A percentile compares a stretch with the other conserved stretches of the same genome.
Conservation (phyloP, 2,113 vertebrate species). For the Corythornis cristatus region DNA sequence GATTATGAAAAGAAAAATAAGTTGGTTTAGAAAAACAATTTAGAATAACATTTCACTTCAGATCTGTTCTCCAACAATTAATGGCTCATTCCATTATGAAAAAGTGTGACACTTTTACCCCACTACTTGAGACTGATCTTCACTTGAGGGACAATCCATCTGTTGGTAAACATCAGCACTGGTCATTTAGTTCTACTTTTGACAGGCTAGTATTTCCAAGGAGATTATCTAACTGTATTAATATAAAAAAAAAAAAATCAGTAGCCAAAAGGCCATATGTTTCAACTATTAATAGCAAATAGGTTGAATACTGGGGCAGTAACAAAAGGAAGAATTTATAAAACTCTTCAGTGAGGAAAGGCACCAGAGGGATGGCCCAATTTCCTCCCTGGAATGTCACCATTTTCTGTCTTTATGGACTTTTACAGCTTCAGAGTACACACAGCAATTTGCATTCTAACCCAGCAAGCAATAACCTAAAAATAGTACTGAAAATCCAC, state of each 20-base stretch:
- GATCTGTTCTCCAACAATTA: neutral
- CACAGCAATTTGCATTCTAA: neutral
- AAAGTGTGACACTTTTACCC: neutral
- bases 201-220: neutral
- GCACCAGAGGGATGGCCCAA: neutral
- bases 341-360: neutral
- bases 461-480: neutral
- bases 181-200: neutral
- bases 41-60: neutral
- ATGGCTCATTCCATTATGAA: neutral
- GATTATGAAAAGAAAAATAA: neutral
- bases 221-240: neutral
- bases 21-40: neutral
- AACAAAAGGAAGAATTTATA: neutral
- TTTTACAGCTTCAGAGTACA: neutral
- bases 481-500: conserved; percentile 6
- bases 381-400: neutral
- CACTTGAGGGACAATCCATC: neutral
- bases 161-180: neutral
- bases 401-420: neutral
- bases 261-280: neutral
- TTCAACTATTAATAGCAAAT: neutral
- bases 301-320: neutral
- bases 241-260: neutral
- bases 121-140: neutral